Base-by-base conservation (phyloP, 2,797 vertebrate species). In the Jordanella pulchra region DNA sequence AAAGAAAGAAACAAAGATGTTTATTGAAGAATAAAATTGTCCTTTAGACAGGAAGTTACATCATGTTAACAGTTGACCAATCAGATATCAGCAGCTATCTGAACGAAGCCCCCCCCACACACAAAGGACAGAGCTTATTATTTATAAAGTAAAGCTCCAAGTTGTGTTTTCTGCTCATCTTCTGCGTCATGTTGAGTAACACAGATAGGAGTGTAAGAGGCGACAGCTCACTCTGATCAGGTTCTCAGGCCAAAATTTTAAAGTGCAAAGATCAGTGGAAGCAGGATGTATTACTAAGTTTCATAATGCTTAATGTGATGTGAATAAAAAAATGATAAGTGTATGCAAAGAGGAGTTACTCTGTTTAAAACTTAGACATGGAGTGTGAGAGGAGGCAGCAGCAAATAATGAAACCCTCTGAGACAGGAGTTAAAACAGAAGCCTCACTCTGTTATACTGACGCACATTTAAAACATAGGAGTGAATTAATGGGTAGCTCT, bases 261-360 rank as follows among this genome's bases (percentile, higher is more conserved):
- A 64, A 64, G 42, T 65, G 63, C 63, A 65, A 18, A 65, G n/a
- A 27, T 39, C 32, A 45, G 42, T 27, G 14, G 65, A 54, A n/a
- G 3, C 10, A 7, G 13, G 6, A 64, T 21, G 50, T 30, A 58
- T 44, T 18, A 68, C 72, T 63, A 27, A 4, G 21, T 10, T 23
- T 23, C 32, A 61, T 35, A 61, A 61, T 39, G 23, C 50, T 9
- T 21, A n/a, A 23, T n/a, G 28, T 23, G 35, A 30, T 23, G 21
- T 7, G 18, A 61, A 11, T 61, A 61, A 39, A 39, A 39, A 18
- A 60, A 39, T 32, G 58, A 61, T 39, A 39, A 2, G 58, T 23
- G 18, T 35, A 35, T 35, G 45, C 15, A 17, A 25, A 65, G 42
- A 48, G 50, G 32, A 25, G 13, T 25, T 53, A 45, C 12, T 63